phyloP scores from a whole-genome alignment of 2,797 vertebrate species.

The Tenualosa thibaudeaui region DNA sequence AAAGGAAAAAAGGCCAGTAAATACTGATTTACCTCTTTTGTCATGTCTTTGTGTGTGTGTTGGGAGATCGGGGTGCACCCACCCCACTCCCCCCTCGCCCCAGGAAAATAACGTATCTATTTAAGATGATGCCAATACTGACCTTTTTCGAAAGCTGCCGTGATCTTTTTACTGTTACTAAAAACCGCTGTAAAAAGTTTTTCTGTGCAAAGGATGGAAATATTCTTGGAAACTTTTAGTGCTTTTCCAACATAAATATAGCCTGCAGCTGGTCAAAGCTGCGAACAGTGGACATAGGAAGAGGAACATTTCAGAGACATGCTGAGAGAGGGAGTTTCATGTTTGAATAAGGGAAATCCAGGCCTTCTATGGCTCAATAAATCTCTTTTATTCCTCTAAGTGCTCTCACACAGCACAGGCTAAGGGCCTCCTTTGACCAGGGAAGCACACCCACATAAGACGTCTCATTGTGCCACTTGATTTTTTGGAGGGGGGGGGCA shows the following conservation, averaged over 20 bases:
- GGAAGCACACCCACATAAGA: conserved; percentile 41
- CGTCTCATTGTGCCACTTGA: conserved; percentile 44
- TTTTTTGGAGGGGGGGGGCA: conserved; percentile 29
- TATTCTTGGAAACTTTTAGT: conserved; percentile 59
- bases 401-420: conserved; percentile 53
- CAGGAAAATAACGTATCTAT: conserved; percentile 32
- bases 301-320: conserved; percentile 49
- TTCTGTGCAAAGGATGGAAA: conserved; percentile 58
- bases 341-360: conserved; percentile 58
- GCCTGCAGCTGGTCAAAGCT: conserved; percentile 62
- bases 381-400: conserved; percentile 57
- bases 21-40: neutral
- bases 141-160: conserved; percentile 41
- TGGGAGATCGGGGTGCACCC: neutral
- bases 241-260: conserved; percentile 60
- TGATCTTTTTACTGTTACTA: conserved; percentile 52
- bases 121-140: conserved; percentile 33
- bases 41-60: neutral
- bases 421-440: conserved; percentile 29
- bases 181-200: conserved; percentile 51
- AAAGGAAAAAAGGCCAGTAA: neutral
- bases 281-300: conserved; percentile 57
- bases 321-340: conserved; percentile 53
- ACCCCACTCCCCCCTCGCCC: neutral
- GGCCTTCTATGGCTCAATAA: conserved; percentile 48